Evolutionary conservation across 2,113 vertebrate genomes (phyloP).

Genomic region (Scytalopus superciliaris): DNA sequence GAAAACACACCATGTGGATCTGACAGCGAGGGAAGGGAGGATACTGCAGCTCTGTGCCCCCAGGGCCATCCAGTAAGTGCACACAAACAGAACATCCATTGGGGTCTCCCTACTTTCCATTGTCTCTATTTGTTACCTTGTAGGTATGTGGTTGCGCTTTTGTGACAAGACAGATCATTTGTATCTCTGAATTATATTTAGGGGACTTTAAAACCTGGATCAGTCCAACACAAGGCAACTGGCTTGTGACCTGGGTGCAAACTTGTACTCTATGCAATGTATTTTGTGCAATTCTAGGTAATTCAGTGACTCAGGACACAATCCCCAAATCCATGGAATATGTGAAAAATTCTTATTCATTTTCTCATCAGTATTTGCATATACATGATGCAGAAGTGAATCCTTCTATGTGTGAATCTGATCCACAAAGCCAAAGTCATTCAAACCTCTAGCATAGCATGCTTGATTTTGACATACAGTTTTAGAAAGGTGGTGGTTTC

Average conservation of each 20-base stretch:
- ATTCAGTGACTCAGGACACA: not conserved
- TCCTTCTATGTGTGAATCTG: not conserved
- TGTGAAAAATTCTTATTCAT: not conserved
- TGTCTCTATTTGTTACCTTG: not conserved
- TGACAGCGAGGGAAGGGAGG: rapidly evolving
- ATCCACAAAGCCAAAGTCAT: not conserved
- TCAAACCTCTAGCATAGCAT: not conserved
- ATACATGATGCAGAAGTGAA: not conserved
- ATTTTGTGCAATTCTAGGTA: not conserved
- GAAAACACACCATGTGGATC: not conserved
- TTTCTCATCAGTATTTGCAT: not conserved
- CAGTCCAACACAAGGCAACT: not conserved
- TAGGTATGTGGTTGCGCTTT: not conserved
- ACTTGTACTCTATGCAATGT: not conserved
- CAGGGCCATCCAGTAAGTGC: not conserved
- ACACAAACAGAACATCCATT: not conserved
- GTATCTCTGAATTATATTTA: not conserved
- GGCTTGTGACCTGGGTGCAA: not conserved
- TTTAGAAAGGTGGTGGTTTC: not conserved
- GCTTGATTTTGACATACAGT: not conserved
- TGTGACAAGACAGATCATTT: not conserved
- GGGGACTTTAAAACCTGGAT: not conserved
- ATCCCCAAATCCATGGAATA: not conserved
- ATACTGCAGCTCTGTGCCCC: not conserved
- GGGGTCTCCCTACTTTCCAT: not conserved